These are phyloP conservation scores for Erebia palarica DNA, from an alignment of 2,888 invertebrate species.

Conservation along the genomic window DNA sequence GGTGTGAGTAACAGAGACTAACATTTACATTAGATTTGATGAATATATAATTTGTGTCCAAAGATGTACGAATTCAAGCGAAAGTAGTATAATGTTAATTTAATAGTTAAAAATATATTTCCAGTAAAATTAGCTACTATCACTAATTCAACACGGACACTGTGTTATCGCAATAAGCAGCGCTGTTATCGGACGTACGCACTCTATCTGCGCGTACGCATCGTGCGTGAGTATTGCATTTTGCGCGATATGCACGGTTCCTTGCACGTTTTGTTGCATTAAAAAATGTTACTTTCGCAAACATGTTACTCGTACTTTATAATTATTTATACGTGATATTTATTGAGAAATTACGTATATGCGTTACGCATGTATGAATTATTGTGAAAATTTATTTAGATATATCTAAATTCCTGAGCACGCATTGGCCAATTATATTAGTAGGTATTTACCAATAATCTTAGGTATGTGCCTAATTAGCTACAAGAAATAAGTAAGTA, in stretches of 20 bases:
- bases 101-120: constrained; percentile 8
- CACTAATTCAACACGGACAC: constrained; percentile 38
- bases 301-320: constrained; percentile 60
- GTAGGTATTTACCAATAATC: neutral
- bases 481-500: neutral
- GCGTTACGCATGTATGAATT: constrained; percentile 73
- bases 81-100: neutral
- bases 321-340: constrained; percentile 72
- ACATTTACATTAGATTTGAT: neutral
- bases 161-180: constrained; percentile 60
- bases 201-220: constrained; percentile 69
- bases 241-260: constrained; percentile 65
- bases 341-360: constrained; percentile 61
- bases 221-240: constrained; percentile 72
- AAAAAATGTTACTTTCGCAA: constrained; percentile 71
- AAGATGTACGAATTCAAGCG: neutral
- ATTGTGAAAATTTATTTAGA: constrained; percentile 49
- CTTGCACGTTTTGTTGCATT: constrained; percentile 68
- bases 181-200: constrained; percentile 66
- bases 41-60: neutral
- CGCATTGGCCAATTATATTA: neutral
- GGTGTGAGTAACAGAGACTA: neutral
- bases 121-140: constrained; percentile 26
- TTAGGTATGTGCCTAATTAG: neutral
- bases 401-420: constrained; percentile 22